phyloP scores from a whole-genome alignment of 2,888 invertebrate genomes.

The Sesia apiformis region DNA sequence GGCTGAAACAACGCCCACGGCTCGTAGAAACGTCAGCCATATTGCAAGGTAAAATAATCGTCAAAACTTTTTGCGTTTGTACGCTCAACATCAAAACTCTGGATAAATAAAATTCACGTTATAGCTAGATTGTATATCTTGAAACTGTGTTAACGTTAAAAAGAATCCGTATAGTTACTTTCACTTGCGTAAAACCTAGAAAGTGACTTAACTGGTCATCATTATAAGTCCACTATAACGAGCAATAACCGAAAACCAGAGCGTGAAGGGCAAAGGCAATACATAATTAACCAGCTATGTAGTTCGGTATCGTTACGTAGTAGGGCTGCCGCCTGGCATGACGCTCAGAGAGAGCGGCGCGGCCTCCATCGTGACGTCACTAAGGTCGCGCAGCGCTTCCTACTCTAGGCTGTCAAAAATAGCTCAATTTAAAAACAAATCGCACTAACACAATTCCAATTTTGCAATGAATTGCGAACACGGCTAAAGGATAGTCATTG shows the following conservation, averaged over 20 bases:
- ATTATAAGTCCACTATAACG: conserved; percentile 4
- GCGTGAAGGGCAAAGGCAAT: conserved; percentile 8
- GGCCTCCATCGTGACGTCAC: conserved; percentile 38
- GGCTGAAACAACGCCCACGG: not conserved
- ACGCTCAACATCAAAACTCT: not conserved
- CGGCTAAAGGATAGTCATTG: conserved; percentile 1
- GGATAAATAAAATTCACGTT: not conserved
- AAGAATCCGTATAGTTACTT: not conserved
- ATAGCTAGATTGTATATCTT: not conserved
- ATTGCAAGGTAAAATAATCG: not conserved
- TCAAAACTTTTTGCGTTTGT: not conserved
- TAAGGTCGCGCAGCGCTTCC: conserved; percentile 50
- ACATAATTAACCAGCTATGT: not conserved
- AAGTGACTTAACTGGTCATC: conserved; percentile 1
- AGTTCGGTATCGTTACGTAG: conserved; percentile 1
- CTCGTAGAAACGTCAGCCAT: too few species aligned
- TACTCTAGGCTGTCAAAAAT: conserved; percentile 30
- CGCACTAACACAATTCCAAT: not conserved
- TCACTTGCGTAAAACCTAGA: not conserved
- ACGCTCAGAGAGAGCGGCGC: conserved; percentile 37
- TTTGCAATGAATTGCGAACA: not conserved
- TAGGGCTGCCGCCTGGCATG: not conserved
- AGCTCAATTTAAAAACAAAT: conserved; percentile 5
- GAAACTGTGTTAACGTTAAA: too few species aligned
- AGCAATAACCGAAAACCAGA: conserved; percentile 11